Percentiles rank a stretch among this genome's conserved stretches.
Conservation (phyloP, 2,113 vertebrate species). For the Rhineura floridana region DNA sequence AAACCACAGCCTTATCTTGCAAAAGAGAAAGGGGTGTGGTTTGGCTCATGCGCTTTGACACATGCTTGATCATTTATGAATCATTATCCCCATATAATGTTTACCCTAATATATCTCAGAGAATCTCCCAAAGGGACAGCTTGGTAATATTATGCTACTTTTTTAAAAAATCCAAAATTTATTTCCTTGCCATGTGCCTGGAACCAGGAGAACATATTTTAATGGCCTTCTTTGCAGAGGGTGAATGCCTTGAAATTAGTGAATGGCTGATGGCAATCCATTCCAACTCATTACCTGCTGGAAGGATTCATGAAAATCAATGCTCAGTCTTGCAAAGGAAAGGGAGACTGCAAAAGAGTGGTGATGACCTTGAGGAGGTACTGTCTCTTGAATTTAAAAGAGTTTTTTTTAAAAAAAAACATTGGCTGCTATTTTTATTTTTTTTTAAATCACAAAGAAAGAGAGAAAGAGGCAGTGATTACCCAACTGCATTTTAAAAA, state of each 20-base stretch:
- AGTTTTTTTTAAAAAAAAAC: conserved; percentile 37
- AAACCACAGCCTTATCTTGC: too few species aligned
- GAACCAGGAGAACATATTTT: conserved; percentile 3
- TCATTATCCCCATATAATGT: too few species aligned
- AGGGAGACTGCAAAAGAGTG: neutral
- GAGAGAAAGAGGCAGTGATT: conserved; percentile 16
- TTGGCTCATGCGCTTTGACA: too few species aligned
- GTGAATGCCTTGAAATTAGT: neutral
- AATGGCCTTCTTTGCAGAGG: neutral
- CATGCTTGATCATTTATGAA: too few species aligned
- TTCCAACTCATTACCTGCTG: neutral
- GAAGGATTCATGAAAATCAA: conserved; percentile 9
- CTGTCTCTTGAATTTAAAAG: conserved; percentile 51
- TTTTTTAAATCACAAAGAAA: neutral
- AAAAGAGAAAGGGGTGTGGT: too few species aligned
- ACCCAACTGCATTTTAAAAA: conserved; percentile 40
- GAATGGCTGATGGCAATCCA: neutral
- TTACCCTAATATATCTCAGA: too few species aligned
- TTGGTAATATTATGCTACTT: too few species aligned
- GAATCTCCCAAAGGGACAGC: too few species aligned
- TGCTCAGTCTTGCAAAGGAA: neutral
- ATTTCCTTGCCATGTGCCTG: conserved; percentile 31
- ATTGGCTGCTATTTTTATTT: neutral
- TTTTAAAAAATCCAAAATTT: neutral
- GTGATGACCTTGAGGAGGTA: conserved; percentile 62